Percentiles rank a stretch among this genome's conserved stretches.
These are phyloP conservation scores for Toxotes lorentzi DNA, from an alignment of 2,797 vertebrate species.

Conservation along the genomic window DNA sequence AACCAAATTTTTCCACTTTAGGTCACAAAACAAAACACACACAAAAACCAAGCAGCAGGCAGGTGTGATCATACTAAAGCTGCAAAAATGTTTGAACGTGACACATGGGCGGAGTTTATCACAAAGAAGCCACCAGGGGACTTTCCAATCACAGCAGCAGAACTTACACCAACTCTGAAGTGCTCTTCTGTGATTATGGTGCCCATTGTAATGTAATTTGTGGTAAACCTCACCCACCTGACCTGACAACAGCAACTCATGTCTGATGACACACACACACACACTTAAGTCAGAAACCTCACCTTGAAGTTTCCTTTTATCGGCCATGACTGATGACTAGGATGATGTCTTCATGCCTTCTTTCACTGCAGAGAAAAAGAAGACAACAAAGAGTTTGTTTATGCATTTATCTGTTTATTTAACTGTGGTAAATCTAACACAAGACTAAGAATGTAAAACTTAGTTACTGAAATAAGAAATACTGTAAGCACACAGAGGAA, in stretches of 20 bases:
- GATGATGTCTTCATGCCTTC: conserved; percentile 94
- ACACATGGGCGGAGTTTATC: conserved; percentile 9
- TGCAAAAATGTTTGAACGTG: background rate
- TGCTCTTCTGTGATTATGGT: background rate
- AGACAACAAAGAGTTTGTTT: conserved; percentile 33
- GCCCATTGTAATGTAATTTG: background rate
- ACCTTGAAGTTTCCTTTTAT: conserved; percentile 98
- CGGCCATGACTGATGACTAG: conserved; percentile 94
- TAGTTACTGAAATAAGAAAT: background rate
- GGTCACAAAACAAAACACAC: background rate
- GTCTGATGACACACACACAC: conserved; percentile 4
- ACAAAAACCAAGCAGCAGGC: background rate
- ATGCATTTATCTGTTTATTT: background rate
- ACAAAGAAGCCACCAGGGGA: background rate
- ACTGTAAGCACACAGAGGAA: background rate
- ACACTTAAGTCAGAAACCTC: conserved; percentile 36
- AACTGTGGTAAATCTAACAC: background rate
- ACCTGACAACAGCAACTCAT: background rate
- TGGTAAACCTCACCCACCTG: conserved; percentile 19
- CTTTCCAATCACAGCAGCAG: conserved; percentile 3
- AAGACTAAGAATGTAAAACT: background rate
- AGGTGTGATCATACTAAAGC: background rate
- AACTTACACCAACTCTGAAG: background rate
- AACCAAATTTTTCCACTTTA: background rate
- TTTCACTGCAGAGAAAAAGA: conserved; percentile 76